Percentiles rank a stretch among this genome's conserved stretches.
Evolutionary conservation across 2,888 invertebrate species (phyloP).

Genomic region (Amphiduros pacificus): DNA sequence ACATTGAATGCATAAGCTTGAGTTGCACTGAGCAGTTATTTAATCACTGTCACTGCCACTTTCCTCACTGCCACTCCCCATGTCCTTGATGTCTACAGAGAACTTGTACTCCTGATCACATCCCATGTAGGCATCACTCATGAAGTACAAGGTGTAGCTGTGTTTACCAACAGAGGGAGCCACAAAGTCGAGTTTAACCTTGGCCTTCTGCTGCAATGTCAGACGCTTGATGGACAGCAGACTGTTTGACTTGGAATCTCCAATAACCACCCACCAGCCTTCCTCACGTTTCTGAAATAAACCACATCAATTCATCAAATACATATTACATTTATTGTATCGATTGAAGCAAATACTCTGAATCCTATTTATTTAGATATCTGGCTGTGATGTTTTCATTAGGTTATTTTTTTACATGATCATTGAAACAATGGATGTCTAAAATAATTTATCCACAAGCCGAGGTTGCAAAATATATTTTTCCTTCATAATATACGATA

Average conservation of each 20-base stretch:
- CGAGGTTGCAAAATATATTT: too few species aligned
- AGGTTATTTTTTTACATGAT: too few species aligned
- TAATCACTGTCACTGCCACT: constrained; percentile 22
- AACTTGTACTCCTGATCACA: constrained; percentile 99
- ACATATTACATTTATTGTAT: too few species aligned
- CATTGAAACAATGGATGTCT: too few species aligned
- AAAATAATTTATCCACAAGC: too few species aligned
- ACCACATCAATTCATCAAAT: too few species aligned
- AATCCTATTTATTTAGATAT: too few species aligned
- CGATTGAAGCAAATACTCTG: too few species aligned
- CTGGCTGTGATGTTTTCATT: too few species aligned
- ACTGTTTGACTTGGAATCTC: constrained; percentile 91
- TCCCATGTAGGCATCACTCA: constrained; percentile 98
- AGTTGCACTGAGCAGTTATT: too few species aligned
- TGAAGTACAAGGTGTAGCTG: constrained; percentile 93
- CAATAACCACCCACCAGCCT: constrained; percentile 94
- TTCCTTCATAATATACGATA: too few species aligned
- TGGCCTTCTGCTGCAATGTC: constrained; percentile 89
- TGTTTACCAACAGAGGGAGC: constrained; percentile 85
- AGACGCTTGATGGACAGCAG: constrained; percentile 95
- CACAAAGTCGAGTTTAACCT: constrained; percentile 86
- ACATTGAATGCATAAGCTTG: too few species aligned
- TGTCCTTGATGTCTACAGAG: constrained; percentile 52
- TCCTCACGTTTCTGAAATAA: constrained; percentile 65
- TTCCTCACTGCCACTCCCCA: constrained; percentile 18